Percentiles rank a stretch among this genome's conserved stretches.
Conservation (phyloP, 2,888 invertebrate genomes). For the Crematogaster levior region DNA sequence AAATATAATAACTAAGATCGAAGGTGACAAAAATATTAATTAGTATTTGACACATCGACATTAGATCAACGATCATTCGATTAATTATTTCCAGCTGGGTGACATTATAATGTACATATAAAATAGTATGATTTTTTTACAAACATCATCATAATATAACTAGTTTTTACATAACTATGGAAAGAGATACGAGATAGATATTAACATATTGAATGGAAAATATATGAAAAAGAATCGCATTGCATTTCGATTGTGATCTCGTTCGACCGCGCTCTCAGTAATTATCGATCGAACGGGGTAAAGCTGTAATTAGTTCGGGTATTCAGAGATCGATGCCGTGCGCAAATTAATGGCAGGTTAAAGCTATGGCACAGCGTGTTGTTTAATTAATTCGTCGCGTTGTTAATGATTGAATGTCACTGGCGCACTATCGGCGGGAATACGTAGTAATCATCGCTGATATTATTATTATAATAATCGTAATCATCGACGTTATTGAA, state of each 20-base stretch:
- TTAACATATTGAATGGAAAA: neutral
- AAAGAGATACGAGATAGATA: neutral
- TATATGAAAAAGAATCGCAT: neutral
- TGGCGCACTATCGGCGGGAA: neutral
- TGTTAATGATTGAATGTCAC: conserved; percentile 19
- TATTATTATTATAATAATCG: neutral
- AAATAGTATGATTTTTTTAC: neutral
- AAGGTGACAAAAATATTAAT: too few species aligned
- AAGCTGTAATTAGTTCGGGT: conserved; percentile 38
- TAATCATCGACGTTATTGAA: neutral
- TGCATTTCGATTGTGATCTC: neutral
- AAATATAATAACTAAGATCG: too few species aligned
- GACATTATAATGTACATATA: neutral
- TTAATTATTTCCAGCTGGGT: too few species aligned
- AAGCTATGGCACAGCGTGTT: conserved; percentile 6
- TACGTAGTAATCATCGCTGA: conserved; percentile 1
- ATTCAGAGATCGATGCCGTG: conserved; percentile 3
- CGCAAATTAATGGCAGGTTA: conserved; percentile 45
- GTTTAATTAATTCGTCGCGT: conserved; percentile 48
- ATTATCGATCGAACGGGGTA: conserved; percentile 20
- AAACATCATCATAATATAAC: neutral
- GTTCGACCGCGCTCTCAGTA: neutral
- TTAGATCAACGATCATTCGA: too few species aligned
- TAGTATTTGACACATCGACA: too few species aligned
- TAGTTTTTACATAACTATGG: neutral